Conservation (phyloP, 2,888 invertebrate species). For the Cheilosia variabilis region DNA sequence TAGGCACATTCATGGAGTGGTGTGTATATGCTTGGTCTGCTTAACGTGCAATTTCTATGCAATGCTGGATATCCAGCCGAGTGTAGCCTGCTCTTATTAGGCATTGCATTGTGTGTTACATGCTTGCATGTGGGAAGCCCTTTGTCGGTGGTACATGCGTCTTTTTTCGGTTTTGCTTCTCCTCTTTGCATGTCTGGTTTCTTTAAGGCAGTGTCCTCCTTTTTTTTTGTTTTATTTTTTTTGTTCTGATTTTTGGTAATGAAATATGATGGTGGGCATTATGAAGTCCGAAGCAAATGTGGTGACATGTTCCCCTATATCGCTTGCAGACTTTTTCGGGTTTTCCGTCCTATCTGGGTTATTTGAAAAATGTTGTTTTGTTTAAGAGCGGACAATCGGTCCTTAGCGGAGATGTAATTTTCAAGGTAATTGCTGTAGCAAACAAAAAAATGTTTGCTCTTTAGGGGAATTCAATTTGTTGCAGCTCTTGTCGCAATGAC, state of each 20-base stretch:
- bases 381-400: conserved; percentile 11
- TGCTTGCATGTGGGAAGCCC: conserved; percentile 30
- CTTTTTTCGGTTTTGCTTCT: conserved; percentile 9
- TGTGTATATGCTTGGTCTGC: conserved; percentile 10
- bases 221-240: background rate
- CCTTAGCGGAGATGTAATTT: conserved; percentile 28
- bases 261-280: conserved; percentile 41
- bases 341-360: background rate
- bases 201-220: conserved; percentile 34
- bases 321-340: conserved; percentile 17
- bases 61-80: conserved; percentile 38
- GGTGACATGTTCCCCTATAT: conserved; percentile 31
- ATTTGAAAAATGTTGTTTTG: conserved; percentile 25
- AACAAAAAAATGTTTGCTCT: background rate
- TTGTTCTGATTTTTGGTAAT: conserved; percentile 40
- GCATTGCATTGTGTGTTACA: conserved; percentile 44
- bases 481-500: conserved; percentile 9
- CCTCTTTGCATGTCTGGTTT: conserved; percentile 32
- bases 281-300: conserved; percentile 15
- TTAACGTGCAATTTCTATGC: conserved; percentile 36
- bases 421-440: conserved; percentile 7
- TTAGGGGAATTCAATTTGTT: conserved; percentile 25
- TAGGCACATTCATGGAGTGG: conserved; percentile 1
- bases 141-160: conserved; percentile 30
- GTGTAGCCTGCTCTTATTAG: conserved; percentile 44